Percentiles rank a stretch among this genome's conserved stretches.
Evolutionary conservation across 2,797 vertebrate species (phyloP).

Genomic region (Lagocephalus sceleratus): DNA sequence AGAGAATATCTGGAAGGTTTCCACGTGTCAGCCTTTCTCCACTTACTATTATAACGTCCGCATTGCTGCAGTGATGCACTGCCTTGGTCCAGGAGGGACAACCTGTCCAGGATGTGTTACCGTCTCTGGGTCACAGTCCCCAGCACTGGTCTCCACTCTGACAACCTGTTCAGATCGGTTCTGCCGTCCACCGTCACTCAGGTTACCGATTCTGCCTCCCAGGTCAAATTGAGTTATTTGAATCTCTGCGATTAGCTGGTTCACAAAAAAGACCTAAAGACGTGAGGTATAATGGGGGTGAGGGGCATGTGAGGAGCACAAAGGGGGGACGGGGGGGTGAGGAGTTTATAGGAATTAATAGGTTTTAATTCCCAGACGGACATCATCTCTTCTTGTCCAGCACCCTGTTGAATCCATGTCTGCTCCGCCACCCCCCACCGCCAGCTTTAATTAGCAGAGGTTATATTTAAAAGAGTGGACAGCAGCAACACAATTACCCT

Average conservation of each 20-base stretch:
- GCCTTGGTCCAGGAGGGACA: no score
- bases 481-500: constrained; percentile 51
- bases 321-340: background rate
- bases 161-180: constrained; percentile 11
- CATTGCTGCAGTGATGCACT: no score
- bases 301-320: constrained; percentile 8
- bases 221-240: constrained; percentile 43
- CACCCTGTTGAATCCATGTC: constrained; percentile 40
- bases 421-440: constrained; percentile 29
- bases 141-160: background rate
- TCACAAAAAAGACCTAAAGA: constrained; percentile 43
- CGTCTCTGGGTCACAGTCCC: no score
- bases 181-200: constrained; percentile 56
- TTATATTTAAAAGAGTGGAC: constrained; percentile 57
- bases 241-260: constrained; percentile 58
- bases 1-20: no score
- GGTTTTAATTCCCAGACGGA: constrained; percentile 9
- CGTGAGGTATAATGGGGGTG: background rate
- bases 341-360: background rate
- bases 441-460: constrained; percentile 50
- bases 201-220: constrained; percentile 40
- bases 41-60: no score
- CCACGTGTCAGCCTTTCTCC: no score
- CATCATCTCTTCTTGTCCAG: constrained; percentile 14
- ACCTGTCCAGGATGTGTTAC: no score